phyloP scores from a whole-genome alignment of 2,888 invertebrate species.

The Eristalis tenax region DNA sequence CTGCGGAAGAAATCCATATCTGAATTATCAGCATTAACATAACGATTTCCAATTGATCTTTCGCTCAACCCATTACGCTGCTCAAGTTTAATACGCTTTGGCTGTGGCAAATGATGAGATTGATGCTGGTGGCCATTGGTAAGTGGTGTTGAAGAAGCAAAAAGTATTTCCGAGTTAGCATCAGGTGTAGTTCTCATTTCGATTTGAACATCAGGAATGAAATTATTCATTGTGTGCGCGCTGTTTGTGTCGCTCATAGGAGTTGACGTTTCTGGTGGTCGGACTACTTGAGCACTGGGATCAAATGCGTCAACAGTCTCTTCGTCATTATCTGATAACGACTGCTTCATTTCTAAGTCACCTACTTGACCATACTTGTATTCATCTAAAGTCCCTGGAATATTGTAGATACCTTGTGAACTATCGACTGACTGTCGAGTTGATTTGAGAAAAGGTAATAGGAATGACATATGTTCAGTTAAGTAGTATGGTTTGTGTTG shows the following conservation, averaged over 20 bases:
- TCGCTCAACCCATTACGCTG: constrained; percentile 75
- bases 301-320: constrained; percentile 79
- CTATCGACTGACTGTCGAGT: constrained; percentile 77
- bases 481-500: constrained; percentile 81
- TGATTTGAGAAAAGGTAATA: constrained; percentile 80
- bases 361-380: constrained; percentile 50
- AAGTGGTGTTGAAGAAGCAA: constrained; percentile 32
- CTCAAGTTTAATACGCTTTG: constrained; percentile 78
- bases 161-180: constrained; percentile 62
- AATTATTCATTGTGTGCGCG: constrained; percentile 78
- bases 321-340: constrained; percentile 79
- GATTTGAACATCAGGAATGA: constrained; percentile 73
- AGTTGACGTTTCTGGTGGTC: constrained; percentile 73
- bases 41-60: constrained; percentile 59
- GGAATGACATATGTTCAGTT: constrained; percentile 81
- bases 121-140: constrained; percentile 67
- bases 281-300: constrained; percentile 67
- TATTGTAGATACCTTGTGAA: constrained; percentile 74
- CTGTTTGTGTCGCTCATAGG: constrained; percentile 78
- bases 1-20: constrained; percentile 83
- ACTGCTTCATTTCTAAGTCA: constrained; percentile 77
- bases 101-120: constrained; percentile 68
- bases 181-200: constrained; percentile 71
- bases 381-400: constrained; percentile 41
- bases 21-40: constrained; percentile 75